A percentile compares a stretch with the other conserved stretches of the same genome.
These are phyloP conservation scores for Chrosomus eos DNA, from an alignment of 2,797 vertebrate species.

Conservation along the genomic window DNA sequence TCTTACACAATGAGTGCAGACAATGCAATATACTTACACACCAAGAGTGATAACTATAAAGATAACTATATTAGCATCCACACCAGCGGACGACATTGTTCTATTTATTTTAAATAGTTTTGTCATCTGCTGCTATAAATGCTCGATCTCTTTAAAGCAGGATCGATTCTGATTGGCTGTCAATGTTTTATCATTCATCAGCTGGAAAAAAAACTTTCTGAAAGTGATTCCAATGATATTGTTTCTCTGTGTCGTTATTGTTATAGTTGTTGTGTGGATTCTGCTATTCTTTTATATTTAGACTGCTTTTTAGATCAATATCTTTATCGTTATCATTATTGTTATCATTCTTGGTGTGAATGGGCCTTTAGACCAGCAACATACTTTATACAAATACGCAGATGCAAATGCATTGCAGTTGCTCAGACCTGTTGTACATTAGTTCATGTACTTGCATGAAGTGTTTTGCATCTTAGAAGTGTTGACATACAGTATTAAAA, in stretches of 20 bases:
- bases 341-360: neutral
- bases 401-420: neutral
- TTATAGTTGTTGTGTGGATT: too few species aligned
- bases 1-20: constrained; percentile 1
- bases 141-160: neutral
- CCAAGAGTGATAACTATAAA: neutral
- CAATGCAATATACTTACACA: neutral
- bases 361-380: neutral
- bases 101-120: neutral
- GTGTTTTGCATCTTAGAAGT: neutral
- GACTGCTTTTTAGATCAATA: neutral
- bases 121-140: neutral
- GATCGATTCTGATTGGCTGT: neutral
- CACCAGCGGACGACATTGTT: neutral
- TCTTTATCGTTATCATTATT: neutral
- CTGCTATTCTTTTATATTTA: neutral
- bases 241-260: neutral
- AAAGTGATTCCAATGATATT: neutral
- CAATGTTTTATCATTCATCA: too few species aligned
- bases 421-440: neutral
- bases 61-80: neutral
- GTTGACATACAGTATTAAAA: neutral
- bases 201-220: neutral
- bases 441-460: neutral
- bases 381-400: neutral